phyloP scores from a whole-genome alignment of 2,888 invertebrate genomes.

The Brachyopa scutellaris region DNA sequence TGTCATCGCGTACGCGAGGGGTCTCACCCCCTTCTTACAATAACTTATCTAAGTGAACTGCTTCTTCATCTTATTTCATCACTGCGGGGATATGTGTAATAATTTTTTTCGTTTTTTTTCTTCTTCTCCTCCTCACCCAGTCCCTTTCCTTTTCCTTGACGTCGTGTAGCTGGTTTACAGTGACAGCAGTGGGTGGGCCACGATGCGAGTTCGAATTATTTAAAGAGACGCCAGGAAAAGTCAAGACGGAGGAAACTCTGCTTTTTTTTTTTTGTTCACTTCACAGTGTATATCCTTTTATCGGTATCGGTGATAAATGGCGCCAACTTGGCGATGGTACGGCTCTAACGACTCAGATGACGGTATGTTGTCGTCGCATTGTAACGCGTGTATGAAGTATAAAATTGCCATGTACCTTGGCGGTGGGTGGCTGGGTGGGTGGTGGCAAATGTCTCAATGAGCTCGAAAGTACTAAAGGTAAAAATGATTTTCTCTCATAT shows the following conservation, averaged over 20 bases:
- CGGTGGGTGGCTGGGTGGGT: neutral
- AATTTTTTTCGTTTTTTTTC: conserved; percentile 65
- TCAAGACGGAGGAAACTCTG: conserved; percentile 38
- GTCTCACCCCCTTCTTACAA: conserved; percentile 46
- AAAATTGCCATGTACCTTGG: conserved; percentile 46
- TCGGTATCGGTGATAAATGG: conserved; percentile 80
- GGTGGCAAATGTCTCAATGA: conserved; percentile 28
- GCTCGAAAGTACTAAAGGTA: conserved; percentile 49
- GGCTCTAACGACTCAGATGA: conserved; percentile 58
- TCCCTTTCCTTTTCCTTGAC: conserved; percentile 17
- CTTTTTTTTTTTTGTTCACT: conserved; percentile 30
- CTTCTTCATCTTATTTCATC: conserved; percentile 68
- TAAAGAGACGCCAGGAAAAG: conserved; percentile 66
- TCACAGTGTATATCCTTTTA: conserved; percentile 49
- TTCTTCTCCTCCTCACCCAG: too few species aligned
- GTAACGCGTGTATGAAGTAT: conserved; percentile 47
- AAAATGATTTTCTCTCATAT: conserved; percentile 49
- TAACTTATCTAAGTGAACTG: conserved; percentile 69
- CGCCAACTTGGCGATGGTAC: conserved; percentile 80
- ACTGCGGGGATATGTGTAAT: conserved; percentile 69
- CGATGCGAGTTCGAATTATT: conserved; percentile 47
- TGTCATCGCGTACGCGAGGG: conserved; percentile 51
- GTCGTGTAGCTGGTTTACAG: neutral
- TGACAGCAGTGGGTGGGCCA: conserved; percentile 4
- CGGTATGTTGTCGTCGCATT: conserved; percentile 47